These are phyloP conservation scores for Cygnus buccinator DNA, from an alignment of 2,113 vertebrate species.

Conservation along the genomic window DNA sequence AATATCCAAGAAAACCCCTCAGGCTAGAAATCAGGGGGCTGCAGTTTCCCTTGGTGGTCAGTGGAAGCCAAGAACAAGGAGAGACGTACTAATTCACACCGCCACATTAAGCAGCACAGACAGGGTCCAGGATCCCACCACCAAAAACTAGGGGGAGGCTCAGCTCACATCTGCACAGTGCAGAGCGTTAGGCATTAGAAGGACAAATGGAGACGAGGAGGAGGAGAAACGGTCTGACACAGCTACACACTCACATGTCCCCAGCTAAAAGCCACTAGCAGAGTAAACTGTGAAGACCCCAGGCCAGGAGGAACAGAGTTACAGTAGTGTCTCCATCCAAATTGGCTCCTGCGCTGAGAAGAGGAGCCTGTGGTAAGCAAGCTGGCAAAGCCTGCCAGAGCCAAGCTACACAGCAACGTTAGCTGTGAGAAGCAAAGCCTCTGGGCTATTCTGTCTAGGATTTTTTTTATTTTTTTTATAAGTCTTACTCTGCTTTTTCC, in stretches of 20 bases:
- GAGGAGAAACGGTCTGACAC: not conserved
- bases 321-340: not conserved
- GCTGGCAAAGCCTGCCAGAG: not conserved
- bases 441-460: not conserved
- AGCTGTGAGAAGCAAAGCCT: slow-evolving; percentile 3
- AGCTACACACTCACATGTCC: accelerated
- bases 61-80: slow-evolving; percentile 2
- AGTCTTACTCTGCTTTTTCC: slow-evolving; percentile 12
- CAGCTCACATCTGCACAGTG: not conserved
- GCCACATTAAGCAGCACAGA: not conserved
- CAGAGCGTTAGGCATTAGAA: not conserved
- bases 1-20: not conserved
- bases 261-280: not conserved
- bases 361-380: not conserved
- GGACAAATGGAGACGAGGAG: not conserved
- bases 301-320: not conserved
- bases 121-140: not conserved
- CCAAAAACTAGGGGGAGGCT: not conserved
- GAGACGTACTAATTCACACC: not conserved
- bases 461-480: not conserved
- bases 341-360: not conserved
- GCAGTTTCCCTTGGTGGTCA: not conserved
- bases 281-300: not conserved
- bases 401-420: not conserved
- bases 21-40: not conserved